Evolutionary conservation across 2,888 invertebrate genomes (phyloP).

Genomic region (Mimachlamys varia): DNA sequence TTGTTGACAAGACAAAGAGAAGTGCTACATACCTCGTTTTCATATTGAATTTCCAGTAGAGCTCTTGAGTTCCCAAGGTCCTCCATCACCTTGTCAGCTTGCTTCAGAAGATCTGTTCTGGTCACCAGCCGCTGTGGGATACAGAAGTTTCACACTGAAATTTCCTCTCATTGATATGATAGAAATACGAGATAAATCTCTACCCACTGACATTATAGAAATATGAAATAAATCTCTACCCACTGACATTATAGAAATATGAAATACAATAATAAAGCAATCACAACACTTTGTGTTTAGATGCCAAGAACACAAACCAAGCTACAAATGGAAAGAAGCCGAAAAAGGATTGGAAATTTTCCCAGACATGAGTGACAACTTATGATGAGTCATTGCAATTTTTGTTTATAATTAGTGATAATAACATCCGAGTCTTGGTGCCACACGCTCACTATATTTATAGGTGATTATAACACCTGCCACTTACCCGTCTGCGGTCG

Average conservation of each 20-base stretch:
- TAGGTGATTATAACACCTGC: no score
- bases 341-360: no score
- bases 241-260: no score
- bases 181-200: no score
- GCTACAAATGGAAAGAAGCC: no score
- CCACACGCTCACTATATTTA: conserved; percentile 94
- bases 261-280: no score
- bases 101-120: conserved; percentile 94
- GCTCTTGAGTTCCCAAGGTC: conserved; percentile 96
- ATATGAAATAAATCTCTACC: no score
- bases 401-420: background rate
- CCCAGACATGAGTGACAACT: no score
- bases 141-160: background rate
- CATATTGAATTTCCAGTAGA: conserved; percentile 92
- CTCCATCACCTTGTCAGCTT: conserved; percentile 96
- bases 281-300: no score
- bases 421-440: conserved; percentile 88
- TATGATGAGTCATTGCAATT: no score
- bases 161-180: background rate
- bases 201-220: no score
- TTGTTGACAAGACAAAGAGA: background rate
- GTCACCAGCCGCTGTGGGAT: conserved; percentile 80
- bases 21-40: conserved; percentile 82
- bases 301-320: no score
- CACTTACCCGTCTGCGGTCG: conserved; percentile 90